phyloP scores from a whole-genome alignment of 2,797 vertebrate genomes.

The Myotis planiceps region DNA sequence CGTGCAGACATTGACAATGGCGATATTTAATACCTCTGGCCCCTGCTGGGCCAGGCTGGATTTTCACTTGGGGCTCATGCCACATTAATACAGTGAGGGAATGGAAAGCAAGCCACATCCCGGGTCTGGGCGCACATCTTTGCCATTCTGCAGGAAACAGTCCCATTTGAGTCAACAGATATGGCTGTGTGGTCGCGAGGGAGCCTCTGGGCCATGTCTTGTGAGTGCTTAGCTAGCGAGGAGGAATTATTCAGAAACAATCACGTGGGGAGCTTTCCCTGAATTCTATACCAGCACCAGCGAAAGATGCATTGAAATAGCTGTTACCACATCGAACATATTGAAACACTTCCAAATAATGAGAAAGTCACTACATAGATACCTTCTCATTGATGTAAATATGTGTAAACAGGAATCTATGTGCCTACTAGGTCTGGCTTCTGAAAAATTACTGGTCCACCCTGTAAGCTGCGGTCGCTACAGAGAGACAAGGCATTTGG shows the following conservation, averaged over 20 bases:
- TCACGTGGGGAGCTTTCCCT: neutral
- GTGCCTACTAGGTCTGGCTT: neutral
- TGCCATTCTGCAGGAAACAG: neutral
- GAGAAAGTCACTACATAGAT: neutral
- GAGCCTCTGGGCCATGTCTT: neutral
- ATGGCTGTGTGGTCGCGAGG: neutral
- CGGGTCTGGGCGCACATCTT: neutral
- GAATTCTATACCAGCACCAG: neutral
- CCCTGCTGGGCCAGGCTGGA: neutral
- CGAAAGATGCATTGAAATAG: neutral
- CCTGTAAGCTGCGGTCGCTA: neutral
- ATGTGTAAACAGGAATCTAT: neutral
- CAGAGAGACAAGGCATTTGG: neutral
- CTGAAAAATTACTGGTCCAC: neutral
- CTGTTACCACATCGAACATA: neutral
- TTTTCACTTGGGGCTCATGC: neutral
- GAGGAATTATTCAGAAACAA: neutral
- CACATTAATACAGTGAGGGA: neutral
- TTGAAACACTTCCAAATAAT: neutral
- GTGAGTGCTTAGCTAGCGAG: neutral
- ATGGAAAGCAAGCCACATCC: neutral
- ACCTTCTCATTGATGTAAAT: neutral
- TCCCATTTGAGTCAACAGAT: neutral
- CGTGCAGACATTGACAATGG: fast-evolving
- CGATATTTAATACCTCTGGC: neutral